Evolutionary conservation across 23 tunicate genomes (phyloP), one percentile per base, ranked within the genome.

Genomic region (Styela plicata): DNA sequence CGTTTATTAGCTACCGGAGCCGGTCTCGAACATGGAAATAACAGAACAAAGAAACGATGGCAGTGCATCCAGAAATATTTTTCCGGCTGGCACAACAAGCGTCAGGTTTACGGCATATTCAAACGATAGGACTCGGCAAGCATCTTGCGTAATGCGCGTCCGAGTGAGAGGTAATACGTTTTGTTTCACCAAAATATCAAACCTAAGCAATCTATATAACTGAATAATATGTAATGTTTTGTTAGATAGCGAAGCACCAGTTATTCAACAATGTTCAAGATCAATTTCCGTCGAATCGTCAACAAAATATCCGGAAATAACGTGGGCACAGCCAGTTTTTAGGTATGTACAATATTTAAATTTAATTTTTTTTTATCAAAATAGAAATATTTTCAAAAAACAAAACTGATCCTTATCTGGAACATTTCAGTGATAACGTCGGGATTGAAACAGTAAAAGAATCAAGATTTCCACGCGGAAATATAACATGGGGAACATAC

Each of bases 401-500:
- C n/a, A n/a, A n/a, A n/a, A n/a, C n/a, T n/a, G n/a, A n/a, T n/a
- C n/a, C n/a, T n/a, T n/a, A n/a, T n/a, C n/a, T n/a, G n/a, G n/a
- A n/a, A n/a, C n/a, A n/a, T 74, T 57, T 5, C 81, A 83, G 87
- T 22, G 87, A 83, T 35, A 83, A 83, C 31, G 87, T 83, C 1
- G 63, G 24, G 30, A 70, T 83, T 23, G 71, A 31, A 3, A 21
- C 24, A 25, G 80, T 83, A 5, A 64, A 73, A 24, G 28, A 36
- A 62, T 74, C 81, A 28, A 63, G 80, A 74, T 34, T 74, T 36
- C 87, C 87, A 21, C 63, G 81, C n/a, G 87, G 87, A 31, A 62
- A 33, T 25, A 62, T 83, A 10, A 83, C 87, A 16, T 83, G 87
- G 87, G 87, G 87, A n/a, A 74, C 63, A 10, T 83, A 83, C 73